These are phyloP conservation scores for Alcis repandata DNA, from an alignment of 2,888 invertebrate species.

Conservation along the genomic window DNA sequence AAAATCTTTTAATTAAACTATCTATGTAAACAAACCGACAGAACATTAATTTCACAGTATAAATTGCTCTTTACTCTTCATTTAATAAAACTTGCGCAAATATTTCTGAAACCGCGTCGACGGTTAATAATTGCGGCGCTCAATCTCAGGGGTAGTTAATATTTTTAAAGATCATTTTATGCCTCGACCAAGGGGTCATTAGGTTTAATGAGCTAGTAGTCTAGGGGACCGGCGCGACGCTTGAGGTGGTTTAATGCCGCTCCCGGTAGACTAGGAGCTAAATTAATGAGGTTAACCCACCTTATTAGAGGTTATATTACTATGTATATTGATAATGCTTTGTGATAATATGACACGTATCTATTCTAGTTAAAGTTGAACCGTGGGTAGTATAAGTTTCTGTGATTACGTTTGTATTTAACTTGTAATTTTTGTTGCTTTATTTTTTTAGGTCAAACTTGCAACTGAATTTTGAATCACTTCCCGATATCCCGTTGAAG, in stretches of 20 bases:
- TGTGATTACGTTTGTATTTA: no score
- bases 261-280: not conserved
- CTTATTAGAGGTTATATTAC: no score
- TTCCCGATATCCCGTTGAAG: no score
- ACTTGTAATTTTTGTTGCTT: no score
- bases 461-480: no score
- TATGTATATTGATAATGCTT: no score
- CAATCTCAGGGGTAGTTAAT: conserved; percentile 44
- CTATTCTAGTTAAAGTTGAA: no score
- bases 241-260: not conserved
- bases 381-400: no score
- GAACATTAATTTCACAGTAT: conserved; percentile 1
- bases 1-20: not conserved
- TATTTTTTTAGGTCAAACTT: no score
- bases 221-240: conserved; percentile 31
- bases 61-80: conserved; percentile 13
- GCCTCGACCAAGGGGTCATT: conserved; percentile 60
- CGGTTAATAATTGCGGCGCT: conserved; percentile 24
- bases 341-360: no score
- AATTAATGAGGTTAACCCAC: not conserved
- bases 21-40: not conserved
- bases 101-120: conserved; percentile 7
- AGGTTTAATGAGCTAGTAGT: conserved; percentile 55
- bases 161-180: conserved; percentile 54
- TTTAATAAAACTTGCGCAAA: conserved; percentile 14